Evolutionary conservation across 2,888 invertebrate species (phyloP), one percentile per base, ranked within the genome.

Genomic region (Mongoloraphidia duomilia): DNA sequence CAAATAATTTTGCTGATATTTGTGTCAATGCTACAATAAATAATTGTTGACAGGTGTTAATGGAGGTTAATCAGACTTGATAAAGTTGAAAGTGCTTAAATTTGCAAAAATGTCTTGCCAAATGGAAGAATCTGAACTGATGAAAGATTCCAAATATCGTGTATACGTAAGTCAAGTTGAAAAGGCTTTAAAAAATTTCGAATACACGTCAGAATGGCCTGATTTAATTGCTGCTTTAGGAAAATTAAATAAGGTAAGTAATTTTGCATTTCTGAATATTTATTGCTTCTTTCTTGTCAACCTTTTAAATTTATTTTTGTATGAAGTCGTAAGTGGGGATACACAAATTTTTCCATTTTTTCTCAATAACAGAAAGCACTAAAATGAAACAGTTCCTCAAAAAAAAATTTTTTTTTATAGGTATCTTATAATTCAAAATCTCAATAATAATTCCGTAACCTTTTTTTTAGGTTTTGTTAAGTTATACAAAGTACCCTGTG

Each of bases 161-260:
- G 78, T 81, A 73, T 83, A 85, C 65, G 83, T 83, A 55, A 78
- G 80, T 41, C 80, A 83, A 53, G 81, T 93, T 47, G 92, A 93
- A 64, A 90, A 88, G 66, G 89, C 89, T 12, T 70, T 93, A 53
- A 88, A 86, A 63, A 86, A 82, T 66, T 94, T 93, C 69, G 93
- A 94, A 62, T 86, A 85, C 63, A 89, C 91, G n/a, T 86, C 86
- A 59, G 92, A 93, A 76, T 93, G 93, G 93, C 89, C 92, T 49
- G 93, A 94, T 70, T 73, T 93, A 46, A 93, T 94, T 60, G 84
- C 89, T 48, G 90, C 91, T 6, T 69, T 94, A 35, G 88, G 85
- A 45, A 92, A 92, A 68, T 73, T 93, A 36, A 89, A 88, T 65
- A 92, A 92, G 77, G 91, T 88, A 69, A 56, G 59, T 56, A n/a